Evolutionary conservation across 2,888 invertebrate species (phyloP), one percentile per base, ranked within the genome.

Genomic region (Rhopalosiphum nymphaeae): DNA sequence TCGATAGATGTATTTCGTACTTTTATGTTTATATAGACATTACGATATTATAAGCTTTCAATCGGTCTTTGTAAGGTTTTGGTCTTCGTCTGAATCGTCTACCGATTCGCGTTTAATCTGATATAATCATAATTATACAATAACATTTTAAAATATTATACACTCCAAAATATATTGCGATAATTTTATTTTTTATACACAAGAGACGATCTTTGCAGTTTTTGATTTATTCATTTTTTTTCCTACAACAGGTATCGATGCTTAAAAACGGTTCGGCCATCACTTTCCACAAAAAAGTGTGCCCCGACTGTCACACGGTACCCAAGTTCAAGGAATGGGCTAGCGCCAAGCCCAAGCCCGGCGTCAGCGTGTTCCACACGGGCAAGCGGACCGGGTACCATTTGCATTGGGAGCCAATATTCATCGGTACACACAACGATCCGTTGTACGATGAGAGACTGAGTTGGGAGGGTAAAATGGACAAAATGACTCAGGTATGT

Each of bases 381-480:
- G 98, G 98, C 57, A 98, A 98, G 95, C 96, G 98, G 91, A 97
- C 97, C 53, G 98, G 98, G 29, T 97, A 97, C 95, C 98, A 97
- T 96, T 96, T 97, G 57, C 98, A 98, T 96, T 99, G 99, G 99
- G 99, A 99, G 96, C 99, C 99, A 25, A 98, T 99, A 95, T 99
- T 98, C 95, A 98, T 99, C 94, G 98, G 99, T 42, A 98, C 98
- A 0, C 97, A 98, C 96, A 96, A 97, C 44, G 98, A 98, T 95
- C 98, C 98, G 0, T 96, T 98, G 95, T 99, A 99, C 96, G 99
- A 99, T 95, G 98, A 99, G 96, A 96, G 98, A 95, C 97, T 99
- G 95, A 98, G 98, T 96, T 99, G 99, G 98, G 98, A 99, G 96
- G 99, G 99, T 87, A 98, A 98, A 96, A 98, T 98, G 96, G 99